Evolutionary conservation across 2,113 vertebrate species (phyloP).

Genomic region (Pitta sordida): DNA sequence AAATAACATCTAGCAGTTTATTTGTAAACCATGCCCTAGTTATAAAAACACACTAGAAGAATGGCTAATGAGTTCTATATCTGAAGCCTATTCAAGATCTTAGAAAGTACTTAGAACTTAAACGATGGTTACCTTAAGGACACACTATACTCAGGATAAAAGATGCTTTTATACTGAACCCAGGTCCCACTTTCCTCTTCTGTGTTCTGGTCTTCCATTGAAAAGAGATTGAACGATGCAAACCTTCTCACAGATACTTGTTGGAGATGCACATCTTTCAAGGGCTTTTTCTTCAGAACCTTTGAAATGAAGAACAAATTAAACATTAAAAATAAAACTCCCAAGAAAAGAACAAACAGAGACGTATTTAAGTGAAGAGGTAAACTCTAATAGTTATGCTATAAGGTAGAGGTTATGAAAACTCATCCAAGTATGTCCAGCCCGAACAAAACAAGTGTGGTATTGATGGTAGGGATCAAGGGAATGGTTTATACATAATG

Average conservation of each 20-base stretch:
- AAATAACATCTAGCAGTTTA: background rate
- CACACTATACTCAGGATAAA: conserved; percentile 84
- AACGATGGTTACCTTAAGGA: conserved; percentile 83
- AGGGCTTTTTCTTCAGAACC: conserved; percentile 86
- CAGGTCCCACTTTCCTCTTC: conserved; percentile 79
- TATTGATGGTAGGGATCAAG: background rate
- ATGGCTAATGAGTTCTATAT: background rate
- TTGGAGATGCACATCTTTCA: conserved; percentile 80
- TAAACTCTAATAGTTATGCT: background rate
- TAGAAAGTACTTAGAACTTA: background rate
- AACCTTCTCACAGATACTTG: conserved; percentile 90
- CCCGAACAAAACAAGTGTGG: background rate
- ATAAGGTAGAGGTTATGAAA: background rate
- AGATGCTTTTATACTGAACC: conserved; percentile 88
- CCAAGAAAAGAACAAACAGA: background rate
- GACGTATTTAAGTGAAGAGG: background rate
- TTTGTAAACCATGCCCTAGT: background rate
- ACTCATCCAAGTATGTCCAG: background rate
- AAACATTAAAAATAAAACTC: background rate
- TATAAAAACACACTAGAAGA: background rate
- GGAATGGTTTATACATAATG: background rate
- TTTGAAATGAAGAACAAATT: conserved; percentile 63
- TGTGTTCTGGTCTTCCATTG: conserved; percentile 63
- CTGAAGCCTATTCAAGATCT: background rate
- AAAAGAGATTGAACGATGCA: conserved; percentile 89